phyloP scores from a whole-genome alignment of 2,888 invertebrate genomes.

The Tetramorium bicarinatum region DNA sequence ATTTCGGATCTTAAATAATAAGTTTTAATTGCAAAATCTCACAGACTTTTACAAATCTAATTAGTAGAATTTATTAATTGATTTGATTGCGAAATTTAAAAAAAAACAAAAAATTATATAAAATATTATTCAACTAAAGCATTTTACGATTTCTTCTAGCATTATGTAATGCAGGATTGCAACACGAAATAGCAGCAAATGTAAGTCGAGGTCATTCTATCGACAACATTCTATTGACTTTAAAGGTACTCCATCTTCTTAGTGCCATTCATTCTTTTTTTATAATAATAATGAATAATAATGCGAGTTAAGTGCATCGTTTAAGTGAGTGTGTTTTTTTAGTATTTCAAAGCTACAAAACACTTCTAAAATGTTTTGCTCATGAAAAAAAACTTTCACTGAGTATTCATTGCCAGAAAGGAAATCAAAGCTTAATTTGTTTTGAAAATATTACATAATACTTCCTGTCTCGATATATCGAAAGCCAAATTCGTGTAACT shows the following conservation, averaged over 20 bases:
- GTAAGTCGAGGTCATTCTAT: constrained; percentile 82
- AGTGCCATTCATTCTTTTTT: background rate
- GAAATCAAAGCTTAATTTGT: too few relatives aligned
- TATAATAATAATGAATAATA: background rate
- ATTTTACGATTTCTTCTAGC: background rate
- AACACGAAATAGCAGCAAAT: constrained; percentile 58
- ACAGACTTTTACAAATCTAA: background rate
- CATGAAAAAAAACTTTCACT: too few relatives aligned
- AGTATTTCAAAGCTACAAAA: too few relatives aligned
- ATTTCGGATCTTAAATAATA: background rate
- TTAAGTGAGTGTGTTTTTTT: too few relatives aligned
- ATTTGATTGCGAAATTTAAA: background rate
- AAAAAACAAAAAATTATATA: background rate
- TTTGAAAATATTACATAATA: constrained; percentile 14
- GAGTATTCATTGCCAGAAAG: too few relatives aligned
- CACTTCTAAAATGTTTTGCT: too few relatives aligned
- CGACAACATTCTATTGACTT: constrained; percentile 60
- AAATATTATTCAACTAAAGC: too few relatives aligned
- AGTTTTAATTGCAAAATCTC: background rate
- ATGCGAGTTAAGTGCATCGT: too few relatives aligned
- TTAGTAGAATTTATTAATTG: background rate
- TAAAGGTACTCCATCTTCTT: constrained; percentile 61
- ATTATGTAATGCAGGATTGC: background rate
- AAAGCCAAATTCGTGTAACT: background rate
- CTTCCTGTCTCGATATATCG: background rate